phyloP scores from a whole-genome alignment of 1,140 invertebrate genomes.

The Scaptomyza pallida region DNA sequence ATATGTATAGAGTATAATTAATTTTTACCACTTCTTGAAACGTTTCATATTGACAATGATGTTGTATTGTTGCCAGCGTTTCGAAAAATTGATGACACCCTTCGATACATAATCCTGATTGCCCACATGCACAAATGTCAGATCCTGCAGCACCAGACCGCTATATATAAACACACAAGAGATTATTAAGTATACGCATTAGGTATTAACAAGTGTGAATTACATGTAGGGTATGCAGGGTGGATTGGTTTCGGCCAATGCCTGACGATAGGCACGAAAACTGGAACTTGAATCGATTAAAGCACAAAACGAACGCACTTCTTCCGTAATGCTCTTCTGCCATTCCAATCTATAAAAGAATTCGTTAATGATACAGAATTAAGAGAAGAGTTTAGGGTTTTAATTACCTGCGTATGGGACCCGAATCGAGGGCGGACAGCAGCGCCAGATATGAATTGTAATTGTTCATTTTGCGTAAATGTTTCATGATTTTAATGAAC shows the following conservation, averaged over 20 bases:
- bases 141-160: slow-evolving; percentile 98
- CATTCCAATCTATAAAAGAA: slow-evolving; percentile 91
- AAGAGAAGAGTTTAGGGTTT: too few species aligned
- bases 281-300: slow-evolving; percentile 98
- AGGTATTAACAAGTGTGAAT: too few species aligned
- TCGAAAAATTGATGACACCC: slow-evolving; percentile 97
- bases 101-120: slow-evolving; percentile 95
- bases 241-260: slow-evolving; percentile 96
- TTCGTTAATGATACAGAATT: too few species aligned
- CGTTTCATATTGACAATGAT: slow-evolving; percentile 99
- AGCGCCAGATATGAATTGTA: slow-evolving; percentile 99
- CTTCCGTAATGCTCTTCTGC: slow-evolving; percentile 96
- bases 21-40: slow-evolving; percentile 97
- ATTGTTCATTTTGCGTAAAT: slow-evolving; percentile 98
- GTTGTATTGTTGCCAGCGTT: slow-evolving; percentile 98
- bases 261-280: slow-evolving; percentile 97
- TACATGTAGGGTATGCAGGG: slow-evolving; percentile 99
- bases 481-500: slow-evolving; percentile 99
- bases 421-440: slow-evolving; percentile 97
- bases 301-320: slow-evolving; percentile 96
- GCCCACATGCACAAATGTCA: slow-evolving; percentile 99
- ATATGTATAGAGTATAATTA: too few species aligned
- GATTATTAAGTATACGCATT: too few species aligned
- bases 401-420: slow-evolving; percentile 90
- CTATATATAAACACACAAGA: slow-evolving; percentile 85